Percentiles rank a stretch among this genome's conserved stretches.
Evolutionary conservation across 2,888 invertebrate species (phyloP).

Genomic region (Carabus problematicus): DNA sequence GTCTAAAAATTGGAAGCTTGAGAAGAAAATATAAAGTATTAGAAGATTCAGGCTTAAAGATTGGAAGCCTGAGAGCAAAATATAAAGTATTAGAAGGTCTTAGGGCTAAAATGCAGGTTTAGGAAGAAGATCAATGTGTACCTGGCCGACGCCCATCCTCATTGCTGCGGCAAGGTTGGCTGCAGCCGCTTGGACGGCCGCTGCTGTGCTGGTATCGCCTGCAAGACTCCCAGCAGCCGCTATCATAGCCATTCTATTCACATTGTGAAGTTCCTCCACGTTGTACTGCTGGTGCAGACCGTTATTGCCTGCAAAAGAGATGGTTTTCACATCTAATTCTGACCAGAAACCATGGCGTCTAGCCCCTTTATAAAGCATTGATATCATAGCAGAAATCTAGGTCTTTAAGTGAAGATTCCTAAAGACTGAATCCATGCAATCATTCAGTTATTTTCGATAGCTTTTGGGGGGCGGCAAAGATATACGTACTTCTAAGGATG

Average conservation of each 20-base stretch:
- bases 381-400: too few species aligned
- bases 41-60: background rate
- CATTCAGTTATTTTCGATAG: background rate
- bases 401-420: too few species aligned
- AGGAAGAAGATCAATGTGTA: slow-evolving; percentile 45
- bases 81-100: background rate
- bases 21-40: background rate
- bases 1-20: background rate
- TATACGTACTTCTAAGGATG: slow-evolving; percentile 58
- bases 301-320: slow-evolving; percentile 58
- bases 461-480: background rate
- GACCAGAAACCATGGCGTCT: too few species aligned
- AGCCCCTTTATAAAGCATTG: too few species aligned
- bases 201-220: slow-evolving; percentile 62
- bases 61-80: background rate
- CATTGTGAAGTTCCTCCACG: slow-evolving; percentile 67
- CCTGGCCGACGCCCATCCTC: slow-evolving; percentile 66
- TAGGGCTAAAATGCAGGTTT: too few species aligned
- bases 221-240: slow-evolving; percentile 67
- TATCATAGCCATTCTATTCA: slow-evolving; percentile 73
- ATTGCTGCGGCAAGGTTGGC: slow-evolving; percentile 79
- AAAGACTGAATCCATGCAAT: too few species aligned
- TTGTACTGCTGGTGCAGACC: slow-evolving; percentile 71
- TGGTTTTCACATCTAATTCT: background rate
- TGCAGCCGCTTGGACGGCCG: slow-evolving; percentile 75